These are phyloP conservation scores for Philopedon plagiatum DNA, from an alignment of 2,888 invertebrate species.

Conservation along the genomic window DNA sequence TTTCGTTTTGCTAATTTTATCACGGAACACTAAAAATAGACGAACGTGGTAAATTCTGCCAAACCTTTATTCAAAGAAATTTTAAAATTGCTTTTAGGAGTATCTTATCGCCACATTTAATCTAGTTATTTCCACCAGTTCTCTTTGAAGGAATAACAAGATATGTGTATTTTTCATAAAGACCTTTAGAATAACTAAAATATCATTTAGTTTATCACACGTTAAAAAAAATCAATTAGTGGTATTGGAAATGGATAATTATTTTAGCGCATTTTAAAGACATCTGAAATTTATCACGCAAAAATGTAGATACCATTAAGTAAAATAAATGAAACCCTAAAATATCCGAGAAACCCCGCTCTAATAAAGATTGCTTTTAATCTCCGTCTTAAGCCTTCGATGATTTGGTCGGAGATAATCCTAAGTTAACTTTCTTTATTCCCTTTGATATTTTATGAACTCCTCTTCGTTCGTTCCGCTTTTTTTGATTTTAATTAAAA, in stretches of 20 bases:
- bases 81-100: too few relatives aligned
- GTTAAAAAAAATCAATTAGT: neutral
- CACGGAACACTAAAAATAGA: too few relatives aligned
- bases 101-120: too few relatives aligned
- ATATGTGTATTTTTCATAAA: too few relatives aligned
- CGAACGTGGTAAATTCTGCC: too few relatives aligned
- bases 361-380: constrained; percentile 47
- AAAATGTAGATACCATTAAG: constrained; percentile 26
- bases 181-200: too few relatives aligned
- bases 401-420: constrained; percentile 42
- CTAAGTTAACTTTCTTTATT: constrained; percentile 44
- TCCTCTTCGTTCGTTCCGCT: constrained; percentile 24
- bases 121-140: too few relatives aligned
- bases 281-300: neutral
- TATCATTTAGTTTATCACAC: too few relatives aligned
- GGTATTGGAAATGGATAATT: neutral
- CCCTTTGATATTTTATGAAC: constrained; percentile 44
- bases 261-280: neutral
- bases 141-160: too few relatives aligned
- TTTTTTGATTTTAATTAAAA: constrained; percentile 38
- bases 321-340: constrained; percentile 41
- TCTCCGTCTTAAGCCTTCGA: constrained; percentile 45
- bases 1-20: too few relatives aligned
- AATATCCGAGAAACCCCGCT: constrained; percentile 34
- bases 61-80: too few relatives aligned